Percentiles rank a stretch among this genome's conserved stretches.
These are phyloP conservation scores for Osmerus mordax DNA, from an alignment of 2,113 vertebrate species.

Conservation along the genomic window DNA sequence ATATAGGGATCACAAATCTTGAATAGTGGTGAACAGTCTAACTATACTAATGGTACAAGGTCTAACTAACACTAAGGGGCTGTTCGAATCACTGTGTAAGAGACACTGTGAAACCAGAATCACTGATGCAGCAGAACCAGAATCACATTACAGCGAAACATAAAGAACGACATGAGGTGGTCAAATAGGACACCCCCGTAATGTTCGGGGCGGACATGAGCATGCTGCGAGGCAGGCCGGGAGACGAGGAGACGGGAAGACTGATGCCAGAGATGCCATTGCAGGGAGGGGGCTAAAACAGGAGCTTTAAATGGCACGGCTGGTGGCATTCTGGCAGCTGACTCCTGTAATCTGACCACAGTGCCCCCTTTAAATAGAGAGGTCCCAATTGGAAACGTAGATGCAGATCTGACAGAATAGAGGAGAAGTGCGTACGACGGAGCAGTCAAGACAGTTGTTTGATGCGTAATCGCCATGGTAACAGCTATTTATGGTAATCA, in stretches of 20 bases:
- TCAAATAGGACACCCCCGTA: neutral
- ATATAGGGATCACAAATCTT: too few species aligned
- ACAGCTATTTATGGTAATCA: neutral
- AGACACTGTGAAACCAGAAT: too few species aligned
- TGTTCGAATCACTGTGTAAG: too few species aligned
- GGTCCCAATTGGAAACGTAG: conserved; percentile 21
- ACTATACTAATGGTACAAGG: too few species aligned
- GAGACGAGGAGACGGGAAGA: neutral
- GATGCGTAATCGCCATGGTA: neutral
- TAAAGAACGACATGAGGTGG: neutral
- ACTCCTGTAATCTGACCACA: conserved; percentile 42
- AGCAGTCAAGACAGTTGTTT: neutral
- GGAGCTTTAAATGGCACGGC: conserved; percentile 40
- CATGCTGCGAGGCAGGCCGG: neutral
- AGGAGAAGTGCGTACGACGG: neutral
- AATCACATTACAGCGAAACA: too few species aligned
- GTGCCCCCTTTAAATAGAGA: conserved; percentile 50
- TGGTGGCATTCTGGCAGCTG: conserved; percentile 49
- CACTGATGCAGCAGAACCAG: too few species aligned
- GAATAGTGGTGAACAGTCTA: neutral
- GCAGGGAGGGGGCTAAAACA: conserved; percentile 50
- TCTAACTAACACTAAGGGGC: too few species aligned
- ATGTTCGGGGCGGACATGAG: neutral
- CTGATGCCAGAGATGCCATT: conserved; percentile 40
- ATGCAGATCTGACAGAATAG: conserved; percentile 7